phyloP scores from a whole-genome alignment of 2,888 invertebrate species.

The Masnerella sp. region DNA sequence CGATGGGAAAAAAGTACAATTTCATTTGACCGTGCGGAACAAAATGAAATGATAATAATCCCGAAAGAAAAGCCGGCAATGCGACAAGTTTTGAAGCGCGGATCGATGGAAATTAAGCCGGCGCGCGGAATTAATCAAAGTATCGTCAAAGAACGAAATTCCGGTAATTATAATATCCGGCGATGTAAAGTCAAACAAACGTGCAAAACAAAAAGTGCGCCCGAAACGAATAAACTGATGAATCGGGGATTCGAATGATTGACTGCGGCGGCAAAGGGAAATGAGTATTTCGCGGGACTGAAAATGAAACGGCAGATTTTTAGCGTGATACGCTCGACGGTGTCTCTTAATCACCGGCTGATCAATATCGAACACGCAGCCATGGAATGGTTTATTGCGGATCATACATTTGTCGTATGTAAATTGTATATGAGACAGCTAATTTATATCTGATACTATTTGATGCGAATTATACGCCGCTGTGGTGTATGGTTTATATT shows the following conservation, averaged over 20 bases:
- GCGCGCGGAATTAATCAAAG: conserved; percentile 22
- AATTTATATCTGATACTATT: too few relatives aligned
- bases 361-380: conserved; percentile 55
- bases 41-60: too few relatives aligned
- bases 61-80: too few relatives aligned
- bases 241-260: conserved; percentile 51
- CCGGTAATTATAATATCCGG: conserved; percentile 37
- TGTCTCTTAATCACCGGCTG: conserved; percentile 56
- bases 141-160: conserved; percentile 29
- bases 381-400: too few relatives aligned
- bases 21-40: too few relatives aligned
- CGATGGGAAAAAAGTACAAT: too few relatives aligned
- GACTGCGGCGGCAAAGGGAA: conserved; percentile 50
- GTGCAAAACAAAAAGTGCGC: conserved; percentile 32
- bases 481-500: too few relatives aligned
- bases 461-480: too few relatives aligned
- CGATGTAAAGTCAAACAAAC: conserved; percentile 12
- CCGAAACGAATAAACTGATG: conserved; percentile 43
- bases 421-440: too few relatives aligned
- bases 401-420: too few relatives aligned
- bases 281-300: conserved; percentile 49
- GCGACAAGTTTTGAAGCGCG: too few relatives aligned
- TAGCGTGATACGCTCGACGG: conserved; percentile 37
- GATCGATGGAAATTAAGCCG: conserved; percentile 8
- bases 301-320: conserved; percentile 58